These are phyloP conservation scores for Tipula confusa DNA, from an alignment of 2,888 invertebrate genomes.

Conservation along the genomic window DNA sequence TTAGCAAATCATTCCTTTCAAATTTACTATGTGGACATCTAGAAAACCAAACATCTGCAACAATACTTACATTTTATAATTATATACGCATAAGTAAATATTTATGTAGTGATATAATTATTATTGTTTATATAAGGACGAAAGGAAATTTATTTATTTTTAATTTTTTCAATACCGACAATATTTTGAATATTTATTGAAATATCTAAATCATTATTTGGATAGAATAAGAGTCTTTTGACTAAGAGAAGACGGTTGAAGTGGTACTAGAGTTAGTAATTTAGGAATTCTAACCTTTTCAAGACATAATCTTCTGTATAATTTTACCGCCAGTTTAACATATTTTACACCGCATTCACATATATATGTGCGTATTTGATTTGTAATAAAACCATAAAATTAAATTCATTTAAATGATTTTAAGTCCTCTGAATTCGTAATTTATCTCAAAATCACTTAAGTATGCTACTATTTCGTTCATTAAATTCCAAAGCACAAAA, in stretches of 20 bases:
- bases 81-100: background rate
- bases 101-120: background rate
- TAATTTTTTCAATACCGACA: background rate
- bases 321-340: background rate
- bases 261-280: background rate
- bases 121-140: background rate
- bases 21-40: background rate
- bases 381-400: background rate
- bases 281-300: background rate
- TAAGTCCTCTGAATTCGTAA: background rate
- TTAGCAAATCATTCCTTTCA: background rate
- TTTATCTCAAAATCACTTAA: background rate
- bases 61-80: too few species aligned
- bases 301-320: background rate
- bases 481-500: constrained; percentile 3
- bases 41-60: background rate
- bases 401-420: background rate
- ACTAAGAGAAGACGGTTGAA: background rate
- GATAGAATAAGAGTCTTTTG: too few species aligned
- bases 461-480: background rate
- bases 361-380: background rate
- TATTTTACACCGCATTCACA: background rate
- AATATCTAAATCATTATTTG: background rate
- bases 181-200: background rate
- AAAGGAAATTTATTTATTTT: background rate